Conservation (phyloP, 2,797 vertebrate species). For the Macropus fuliginosus region DNA sequence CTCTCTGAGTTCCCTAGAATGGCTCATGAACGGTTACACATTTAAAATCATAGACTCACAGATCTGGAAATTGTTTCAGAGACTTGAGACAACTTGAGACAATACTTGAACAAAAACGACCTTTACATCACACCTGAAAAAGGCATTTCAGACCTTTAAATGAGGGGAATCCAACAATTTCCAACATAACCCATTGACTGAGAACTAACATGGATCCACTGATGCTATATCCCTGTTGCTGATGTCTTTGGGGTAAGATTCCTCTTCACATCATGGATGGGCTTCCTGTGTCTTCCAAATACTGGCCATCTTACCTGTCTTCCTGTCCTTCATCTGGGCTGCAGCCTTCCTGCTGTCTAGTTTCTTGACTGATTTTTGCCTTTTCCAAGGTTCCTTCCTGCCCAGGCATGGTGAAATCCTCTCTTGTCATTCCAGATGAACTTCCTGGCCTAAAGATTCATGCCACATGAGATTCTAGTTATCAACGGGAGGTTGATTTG, state of each 20-base stretch:
- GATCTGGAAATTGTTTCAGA: background rate
- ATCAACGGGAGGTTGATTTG: too few relatives aligned
- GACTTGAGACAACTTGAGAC: background rate
- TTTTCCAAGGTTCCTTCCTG: too few relatives aligned
- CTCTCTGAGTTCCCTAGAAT: background rate
- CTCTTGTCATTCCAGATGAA: too few relatives aligned
- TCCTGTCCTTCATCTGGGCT: background rate
- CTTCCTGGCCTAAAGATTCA: too few relatives aligned
- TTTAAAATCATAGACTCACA: background rate
- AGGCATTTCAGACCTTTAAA: background rate
- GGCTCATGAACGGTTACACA: background rate
- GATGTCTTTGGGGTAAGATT: background rate
- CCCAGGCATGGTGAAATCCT: too few relatives aligned
- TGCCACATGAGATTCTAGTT: too few relatives aligned
- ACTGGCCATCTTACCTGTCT: background rate
- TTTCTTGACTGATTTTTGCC: too few relatives aligned
- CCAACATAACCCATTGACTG: background rate
- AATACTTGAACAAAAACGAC: background rate
- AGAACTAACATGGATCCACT: background rate
- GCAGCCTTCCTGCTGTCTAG: too few relatives aligned
- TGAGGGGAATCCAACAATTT: background rate
- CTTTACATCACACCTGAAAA: background rate
- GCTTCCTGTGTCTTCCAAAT: background rate
- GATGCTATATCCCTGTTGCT: background rate
- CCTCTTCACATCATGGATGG: background rate